A percentile compares a stretch with the other conserved stretches of the same genome.
phyloP scores from a whole-genome alignment of 1,140 invertebrate genomes.

The Ceratina japonica region DNA sequence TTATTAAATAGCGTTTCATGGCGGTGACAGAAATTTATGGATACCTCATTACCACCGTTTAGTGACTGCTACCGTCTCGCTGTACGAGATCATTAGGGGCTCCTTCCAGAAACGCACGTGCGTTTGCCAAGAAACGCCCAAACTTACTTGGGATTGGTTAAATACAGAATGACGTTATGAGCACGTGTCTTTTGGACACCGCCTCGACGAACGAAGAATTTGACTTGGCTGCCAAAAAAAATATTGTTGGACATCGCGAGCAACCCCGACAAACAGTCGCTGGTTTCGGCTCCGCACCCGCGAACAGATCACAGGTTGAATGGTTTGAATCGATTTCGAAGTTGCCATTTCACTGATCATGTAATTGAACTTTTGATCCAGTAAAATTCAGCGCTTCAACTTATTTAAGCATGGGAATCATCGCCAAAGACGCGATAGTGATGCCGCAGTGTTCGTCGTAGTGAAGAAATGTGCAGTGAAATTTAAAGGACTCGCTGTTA shows the following conservation, averaged over 20 bases:
- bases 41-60: slow-evolving; percentile 71
- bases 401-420: background rate
- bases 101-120: slow-evolving; percentile 65
- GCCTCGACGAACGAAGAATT: slow-evolving; percentile 67
- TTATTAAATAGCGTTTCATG: slow-evolving; percentile 63
- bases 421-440: background rate
- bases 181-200: slow-evolving; percentile 68
- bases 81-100: slow-evolving; percentile 71
- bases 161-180: slow-evolving; percentile 58
- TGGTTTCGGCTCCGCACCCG: slow-evolving; percentile 59
- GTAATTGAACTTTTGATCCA: background rate
- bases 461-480: slow-evolving; percentile 25
- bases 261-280: slow-evolving; percentile 60
- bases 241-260: slow-evolving; percentile 58
- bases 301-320: slow-evolving; percentile 51
- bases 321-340: background rate
- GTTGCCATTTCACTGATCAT: background rate
- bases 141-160: slow-evolving; percentile 47
- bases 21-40: slow-evolving; percentile 68
- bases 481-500: background rate
- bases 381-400: background rate
- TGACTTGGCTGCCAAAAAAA: slow-evolving; percentile 68
- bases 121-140: slow-evolving; percentile 75
- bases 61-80: slow-evolving; percentile 56
- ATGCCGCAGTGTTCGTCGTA: background rate